Conservation (phyloP, 2,888 invertebrate genomes). For the Melieria omissa region DNA sequence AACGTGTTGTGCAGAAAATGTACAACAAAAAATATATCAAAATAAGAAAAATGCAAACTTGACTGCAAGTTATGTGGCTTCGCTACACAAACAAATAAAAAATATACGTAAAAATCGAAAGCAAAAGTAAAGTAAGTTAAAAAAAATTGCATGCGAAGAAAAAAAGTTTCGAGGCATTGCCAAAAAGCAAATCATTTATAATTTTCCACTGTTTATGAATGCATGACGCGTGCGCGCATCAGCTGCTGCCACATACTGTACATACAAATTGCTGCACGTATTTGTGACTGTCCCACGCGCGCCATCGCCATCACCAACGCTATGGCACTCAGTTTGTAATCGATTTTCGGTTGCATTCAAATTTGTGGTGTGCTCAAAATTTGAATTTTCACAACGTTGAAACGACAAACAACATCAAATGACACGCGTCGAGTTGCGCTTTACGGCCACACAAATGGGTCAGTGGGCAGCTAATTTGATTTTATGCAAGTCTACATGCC, state of each 20-base stretch:
- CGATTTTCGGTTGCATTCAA: too few species aligned
- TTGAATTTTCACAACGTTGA: too few species aligned
- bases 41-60: not conserved
- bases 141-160: slow-evolving; percentile 19
- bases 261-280: too few species aligned
- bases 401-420: too few species aligned
- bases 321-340: too few species aligned
- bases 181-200: slow-evolving; percentile 23
- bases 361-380: too few species aligned
- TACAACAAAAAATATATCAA: not conserved
- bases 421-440: too few species aligned
- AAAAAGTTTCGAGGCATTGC: slow-evolving; percentile 14
- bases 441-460: too few species aligned
- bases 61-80: not conserved
- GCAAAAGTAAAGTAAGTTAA: not conserved
- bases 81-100: not conserved
- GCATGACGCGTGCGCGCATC: not conserved
- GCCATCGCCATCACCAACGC: too few species aligned
- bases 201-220: slow-evolving; percentile 29
- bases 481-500: too few species aligned
- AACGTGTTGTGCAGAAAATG: not conserved
- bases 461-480: too few species aligned
- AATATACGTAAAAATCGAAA: not conserved
- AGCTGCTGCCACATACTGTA: not conserved
- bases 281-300: too few species aligned